These are phyloP conservation scores for Etia nguti DNA, from an alignment of 2,113 vertebrate genomes.

Conservation along the genomic window DNA sequence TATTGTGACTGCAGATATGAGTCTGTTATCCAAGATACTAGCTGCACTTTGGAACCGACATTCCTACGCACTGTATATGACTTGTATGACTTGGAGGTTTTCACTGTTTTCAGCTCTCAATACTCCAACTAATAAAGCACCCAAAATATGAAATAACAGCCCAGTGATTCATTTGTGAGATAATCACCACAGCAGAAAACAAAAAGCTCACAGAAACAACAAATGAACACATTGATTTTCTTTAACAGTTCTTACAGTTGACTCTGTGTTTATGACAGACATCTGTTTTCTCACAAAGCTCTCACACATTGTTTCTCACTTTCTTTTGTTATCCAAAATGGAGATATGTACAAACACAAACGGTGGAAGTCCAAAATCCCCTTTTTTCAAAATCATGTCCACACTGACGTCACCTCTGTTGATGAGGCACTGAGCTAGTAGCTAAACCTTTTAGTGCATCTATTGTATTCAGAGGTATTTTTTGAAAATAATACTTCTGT, in stretches of 20 bases:
- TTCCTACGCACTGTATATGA: not conserved
- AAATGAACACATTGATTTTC: not conserved
- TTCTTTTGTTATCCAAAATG: constrained; percentile 6
- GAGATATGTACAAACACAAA: not conserved
- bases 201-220: not conserved
- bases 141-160: not conserved
- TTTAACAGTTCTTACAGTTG: not conserved
- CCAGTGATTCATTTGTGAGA: not conserved
- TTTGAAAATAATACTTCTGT: not conserved
- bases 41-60: not conserved
- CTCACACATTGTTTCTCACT: constrained; percentile 26
- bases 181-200: not conserved
- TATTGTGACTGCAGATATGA: not conserved
- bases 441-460: not conserved
- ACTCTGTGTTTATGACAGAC: not conserved
- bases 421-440: not conserved
- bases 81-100: not conserved
- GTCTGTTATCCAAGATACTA: not conserved
- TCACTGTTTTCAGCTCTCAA: not conserved
- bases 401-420: not conserved
- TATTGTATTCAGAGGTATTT: not conserved
- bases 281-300: constrained; percentile 12
- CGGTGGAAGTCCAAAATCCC: not conserved
- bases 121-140: not conserved
- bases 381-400: not conserved